Conservation (phyloP, 2,888 invertebrate species). For the Spilarctia lutea region DNA sequence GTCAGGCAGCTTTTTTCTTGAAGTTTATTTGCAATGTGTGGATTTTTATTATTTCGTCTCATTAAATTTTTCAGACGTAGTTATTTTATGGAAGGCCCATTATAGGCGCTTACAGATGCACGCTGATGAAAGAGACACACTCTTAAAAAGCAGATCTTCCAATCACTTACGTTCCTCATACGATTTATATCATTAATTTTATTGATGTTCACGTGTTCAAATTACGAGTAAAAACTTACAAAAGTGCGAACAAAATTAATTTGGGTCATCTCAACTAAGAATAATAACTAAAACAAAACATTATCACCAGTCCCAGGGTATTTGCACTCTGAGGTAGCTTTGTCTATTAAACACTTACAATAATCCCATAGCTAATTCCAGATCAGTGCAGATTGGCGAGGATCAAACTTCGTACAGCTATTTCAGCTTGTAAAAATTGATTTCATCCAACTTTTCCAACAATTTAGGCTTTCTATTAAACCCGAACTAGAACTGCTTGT, state of each 20-base stretch:
- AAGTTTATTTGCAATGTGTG: neutral
- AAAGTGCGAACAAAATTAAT: too few relatives aligned
- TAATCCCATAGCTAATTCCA: conserved; percentile 19
- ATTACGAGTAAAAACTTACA: neutral
- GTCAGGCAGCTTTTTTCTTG: neutral
- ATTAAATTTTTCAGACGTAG: neutral
- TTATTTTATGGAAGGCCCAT: neutral
- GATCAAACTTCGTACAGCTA: conserved; percentile 12
- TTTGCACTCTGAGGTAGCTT: neutral
- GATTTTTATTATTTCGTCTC: neutral
- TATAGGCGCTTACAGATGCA: too few relatives aligned
- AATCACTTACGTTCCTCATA: too few relatives aligned
- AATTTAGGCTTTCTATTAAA: conserved; percentile 9
- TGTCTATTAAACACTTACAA: conserved; percentile 11
- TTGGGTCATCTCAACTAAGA: neutral
- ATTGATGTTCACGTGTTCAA: neutral
- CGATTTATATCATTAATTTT: too few relatives aligned
- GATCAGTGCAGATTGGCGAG: conserved; percentile 13
- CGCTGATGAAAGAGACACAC: too few relatives aligned
- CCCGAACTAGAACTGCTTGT: conserved; percentile 4
- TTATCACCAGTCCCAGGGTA: neutral
- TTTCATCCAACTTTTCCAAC: conserved; percentile 18
- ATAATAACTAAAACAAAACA: neutral
- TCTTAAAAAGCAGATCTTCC: too few relatives aligned
- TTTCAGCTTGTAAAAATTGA: conserved; percentile 16